These are phyloP conservation scores for Vollenhovia emeryi DNA, from an alignment of 1,140 invertebrate genomes.

Conservation along the genomic window DNA sequence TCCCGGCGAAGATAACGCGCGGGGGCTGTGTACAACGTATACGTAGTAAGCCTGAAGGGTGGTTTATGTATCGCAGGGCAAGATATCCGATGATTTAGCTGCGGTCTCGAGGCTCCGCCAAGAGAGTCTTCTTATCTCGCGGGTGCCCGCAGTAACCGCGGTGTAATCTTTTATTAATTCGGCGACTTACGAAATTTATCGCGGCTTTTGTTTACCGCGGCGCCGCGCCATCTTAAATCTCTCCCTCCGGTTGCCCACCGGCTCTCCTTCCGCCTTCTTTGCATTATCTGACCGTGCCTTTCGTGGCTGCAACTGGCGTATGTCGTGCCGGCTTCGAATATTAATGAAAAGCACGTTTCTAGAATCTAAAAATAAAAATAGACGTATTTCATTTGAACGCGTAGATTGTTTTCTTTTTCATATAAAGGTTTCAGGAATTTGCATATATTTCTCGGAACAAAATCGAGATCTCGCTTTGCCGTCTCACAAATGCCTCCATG, in stretches of 20 bases:
- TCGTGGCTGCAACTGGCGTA: constrained; percentile 11
- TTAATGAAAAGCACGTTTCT: background rate
- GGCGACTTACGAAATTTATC: constrained; percentile 85
- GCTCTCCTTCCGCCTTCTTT: constrained; percentile 66
- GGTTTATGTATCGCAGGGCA: constrained; percentile 85
- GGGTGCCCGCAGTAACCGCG: constrained; percentile 80
- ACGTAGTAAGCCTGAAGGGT: constrained; percentile 83
- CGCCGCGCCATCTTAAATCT: constrained; percentile 81
- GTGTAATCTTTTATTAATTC: constrained; percentile 87
- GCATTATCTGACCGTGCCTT: constrained; percentile 75
- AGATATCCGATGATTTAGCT: constrained; percentile 86
- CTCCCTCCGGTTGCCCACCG: constrained; percentile 68
- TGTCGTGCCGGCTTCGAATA: no score
- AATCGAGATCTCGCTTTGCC: background rate
- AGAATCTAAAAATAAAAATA: background rate
- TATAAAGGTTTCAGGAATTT: background rate
- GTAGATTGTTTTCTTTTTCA: background rate
- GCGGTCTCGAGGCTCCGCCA: constrained; percentile 76
- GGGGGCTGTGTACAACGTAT: constrained; percentile 70
- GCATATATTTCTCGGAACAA: background rate
- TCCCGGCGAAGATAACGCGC: constrained; percentile 63
- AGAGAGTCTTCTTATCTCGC: constrained; percentile 82
- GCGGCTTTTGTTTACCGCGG: constrained; percentile 84
- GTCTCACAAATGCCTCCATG: background rate
- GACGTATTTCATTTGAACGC: background rate